These are phyloP conservation scores for Daubentonia madagascariensis DNA, from an alignment of 2,113 vertebrate genomes.

Conservation along the genomic window DNA sequence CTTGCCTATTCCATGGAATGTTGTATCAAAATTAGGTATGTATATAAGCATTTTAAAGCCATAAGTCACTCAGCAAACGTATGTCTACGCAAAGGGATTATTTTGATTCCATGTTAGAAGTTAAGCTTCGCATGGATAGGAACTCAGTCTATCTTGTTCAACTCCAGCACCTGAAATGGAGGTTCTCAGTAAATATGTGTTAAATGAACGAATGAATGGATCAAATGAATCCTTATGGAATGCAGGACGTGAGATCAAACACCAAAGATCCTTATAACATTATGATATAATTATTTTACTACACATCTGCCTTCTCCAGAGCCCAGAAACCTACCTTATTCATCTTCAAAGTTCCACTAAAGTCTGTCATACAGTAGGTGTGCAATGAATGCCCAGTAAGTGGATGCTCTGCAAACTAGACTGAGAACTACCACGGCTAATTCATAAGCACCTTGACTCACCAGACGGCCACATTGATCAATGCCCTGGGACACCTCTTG, in stretches of 20 bases:
- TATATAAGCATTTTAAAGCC: neutral
- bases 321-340: neutral
- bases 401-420: neutral
- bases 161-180: neutral
- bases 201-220: neutral
- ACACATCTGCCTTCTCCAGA: neutral
- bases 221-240: neutral
- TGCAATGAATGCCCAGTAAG: neutral
- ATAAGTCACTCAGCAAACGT: neutral
- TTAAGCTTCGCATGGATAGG: neutral
- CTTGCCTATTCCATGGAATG: neutral
- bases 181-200: neutral
- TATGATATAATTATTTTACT: neutral
- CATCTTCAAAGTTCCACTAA: neutral
- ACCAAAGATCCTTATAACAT: neutral
- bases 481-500: too few relatives aligned
- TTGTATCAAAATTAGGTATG: neutral
- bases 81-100: neutral
- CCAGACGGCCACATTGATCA: accelerated
- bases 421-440: neutral
- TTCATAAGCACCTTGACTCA: neutral
- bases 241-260: neutral
- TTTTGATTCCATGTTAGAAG: neutral
- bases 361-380: neutral
- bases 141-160: neutral